phyloP scores from a whole-genome alignment of 2,113 vertebrate species.

The Plectropomus leopardus region DNA sequence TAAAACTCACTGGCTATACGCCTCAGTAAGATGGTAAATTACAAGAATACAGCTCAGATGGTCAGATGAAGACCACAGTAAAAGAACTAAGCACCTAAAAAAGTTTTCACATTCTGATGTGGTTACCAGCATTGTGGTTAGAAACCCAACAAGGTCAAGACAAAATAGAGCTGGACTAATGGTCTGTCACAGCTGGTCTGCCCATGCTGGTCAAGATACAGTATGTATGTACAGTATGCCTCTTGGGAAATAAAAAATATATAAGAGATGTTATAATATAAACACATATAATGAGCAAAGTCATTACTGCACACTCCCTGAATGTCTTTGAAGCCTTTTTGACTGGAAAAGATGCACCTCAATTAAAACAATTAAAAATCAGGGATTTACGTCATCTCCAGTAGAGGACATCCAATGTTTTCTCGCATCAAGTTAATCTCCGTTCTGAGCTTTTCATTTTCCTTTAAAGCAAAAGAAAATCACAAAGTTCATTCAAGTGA shows the following conservation, averaged over 20 bases:
- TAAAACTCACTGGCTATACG: slow-evolving; percentile 1
- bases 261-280: neutral
- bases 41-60: neutral
- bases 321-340: neutral
- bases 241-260: neutral
- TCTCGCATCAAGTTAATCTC: slow-evolving; percentile 82
- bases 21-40: neutral
- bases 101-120: slow-evolving; percentile 38
- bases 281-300: neutral
- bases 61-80: slow-evolving; percentile 18
- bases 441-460: slow-evolving; percentile 87
- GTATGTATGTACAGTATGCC: neutral
- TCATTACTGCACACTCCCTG: neutral
- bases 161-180: neutral
- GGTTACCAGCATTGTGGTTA: neutral
- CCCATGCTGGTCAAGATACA: slow-evolving; percentile 7
- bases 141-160: neutral
- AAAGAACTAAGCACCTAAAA: neutral
- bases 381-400: slow-evolving; percentile 41
- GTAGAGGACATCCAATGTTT: slow-evolving; percentile 6
- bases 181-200: neutral
- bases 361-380: neutral
- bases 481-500: too few species aligned
- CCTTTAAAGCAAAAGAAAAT: slow-evolving; percentile 79
- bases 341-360: neutral